phyloP scores from a whole-genome alignment of 2,113 vertebrate species.

The Conger conger region DNA sequence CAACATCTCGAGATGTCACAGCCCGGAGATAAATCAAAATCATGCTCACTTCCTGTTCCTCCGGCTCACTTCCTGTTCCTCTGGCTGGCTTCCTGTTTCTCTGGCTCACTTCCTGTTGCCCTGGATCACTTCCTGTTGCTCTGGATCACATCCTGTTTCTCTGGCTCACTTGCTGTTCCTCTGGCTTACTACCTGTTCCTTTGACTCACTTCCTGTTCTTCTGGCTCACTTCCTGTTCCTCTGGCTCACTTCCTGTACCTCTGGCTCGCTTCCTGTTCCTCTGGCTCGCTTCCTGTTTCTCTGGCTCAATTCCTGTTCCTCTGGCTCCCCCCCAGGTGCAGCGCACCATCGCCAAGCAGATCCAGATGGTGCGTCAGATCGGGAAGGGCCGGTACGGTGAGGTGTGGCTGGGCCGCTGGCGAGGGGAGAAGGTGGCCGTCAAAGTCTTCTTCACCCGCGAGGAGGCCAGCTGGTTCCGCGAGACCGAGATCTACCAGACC shows the following conservation, averaged over 20 bases:
- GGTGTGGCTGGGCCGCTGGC: slow-evolving; percentile 97
- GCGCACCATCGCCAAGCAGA: slow-evolving; percentile 96
- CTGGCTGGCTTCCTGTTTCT: no score
- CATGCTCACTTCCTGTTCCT: no score
- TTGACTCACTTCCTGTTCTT: no score
- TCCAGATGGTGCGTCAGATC: slow-evolving; percentile 94
- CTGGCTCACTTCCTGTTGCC: neutral
- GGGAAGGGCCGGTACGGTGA: slow-evolving; percentile 95
- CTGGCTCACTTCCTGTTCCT: no score
- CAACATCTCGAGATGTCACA: neutral
- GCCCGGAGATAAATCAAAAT: neutral
- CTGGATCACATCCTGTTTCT: no score
- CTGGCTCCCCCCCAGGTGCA: slow-evolving; percentile 77
- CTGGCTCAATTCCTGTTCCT: neutral
- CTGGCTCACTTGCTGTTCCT: no score
- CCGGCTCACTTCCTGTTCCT: no score
- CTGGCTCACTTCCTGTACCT: no score
- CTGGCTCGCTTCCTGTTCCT: no score
- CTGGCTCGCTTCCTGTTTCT: no score
- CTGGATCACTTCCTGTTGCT: slow-evolving; percentile 72
- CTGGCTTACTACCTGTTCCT: no score
- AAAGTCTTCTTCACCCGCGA: slow-evolving; percentile 97
- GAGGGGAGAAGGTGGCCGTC: slow-evolving; percentile 95
- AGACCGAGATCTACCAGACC: slow-evolving; percentile 98
- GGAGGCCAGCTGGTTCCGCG: slow-evolving; percentile 96